These are phyloP conservation scores for Corydoras sp. DNA, from an alignment of 2,113 vertebrate genomes.

Conservation along the genomic window DNA sequence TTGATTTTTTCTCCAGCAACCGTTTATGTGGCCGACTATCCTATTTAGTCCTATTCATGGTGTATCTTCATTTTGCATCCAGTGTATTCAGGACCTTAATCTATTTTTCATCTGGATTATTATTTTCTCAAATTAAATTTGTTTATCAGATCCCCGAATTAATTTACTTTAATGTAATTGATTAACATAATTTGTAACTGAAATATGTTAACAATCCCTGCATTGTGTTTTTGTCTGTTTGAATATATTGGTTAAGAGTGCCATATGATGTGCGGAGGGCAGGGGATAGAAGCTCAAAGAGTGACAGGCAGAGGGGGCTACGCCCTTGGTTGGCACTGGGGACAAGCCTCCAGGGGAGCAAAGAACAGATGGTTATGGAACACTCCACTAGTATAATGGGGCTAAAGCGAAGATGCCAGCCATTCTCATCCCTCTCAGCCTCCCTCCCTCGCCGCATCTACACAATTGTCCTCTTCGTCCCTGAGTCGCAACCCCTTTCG, in stretches of 20 bases:
- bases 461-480: constrained; percentile 41
- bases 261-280: constrained; percentile 9
- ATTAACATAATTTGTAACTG: no score
- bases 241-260: background rate
- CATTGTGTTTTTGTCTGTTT: constrained; percentile 1
- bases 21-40: no score
- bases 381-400: constrained; percentile 45
- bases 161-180: no score
- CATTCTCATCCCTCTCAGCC: constrained; percentile 50
- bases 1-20: no score
- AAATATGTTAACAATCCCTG: no score
- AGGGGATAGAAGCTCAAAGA: constrained; percentile 3
- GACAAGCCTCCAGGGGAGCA: constrained; percentile 26
- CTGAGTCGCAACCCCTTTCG: constrained; percentile 51
- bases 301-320: constrained; percentile 15
- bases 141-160: no score
- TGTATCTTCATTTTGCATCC: no score
- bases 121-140: no score
- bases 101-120: no score
- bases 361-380: constrained; percentile 37
- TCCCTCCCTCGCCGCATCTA: constrained; percentile 41
- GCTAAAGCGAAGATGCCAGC: constrained; percentile 40
- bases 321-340: constrained; percentile 29
- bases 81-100: no score
- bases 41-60: no score